Percentiles rank a stretch among this genome's conserved stretches.
phyloP scores from a whole-genome alignment of 92 coral and sea anemone species.

The Paramuricea clavata region DNA sequence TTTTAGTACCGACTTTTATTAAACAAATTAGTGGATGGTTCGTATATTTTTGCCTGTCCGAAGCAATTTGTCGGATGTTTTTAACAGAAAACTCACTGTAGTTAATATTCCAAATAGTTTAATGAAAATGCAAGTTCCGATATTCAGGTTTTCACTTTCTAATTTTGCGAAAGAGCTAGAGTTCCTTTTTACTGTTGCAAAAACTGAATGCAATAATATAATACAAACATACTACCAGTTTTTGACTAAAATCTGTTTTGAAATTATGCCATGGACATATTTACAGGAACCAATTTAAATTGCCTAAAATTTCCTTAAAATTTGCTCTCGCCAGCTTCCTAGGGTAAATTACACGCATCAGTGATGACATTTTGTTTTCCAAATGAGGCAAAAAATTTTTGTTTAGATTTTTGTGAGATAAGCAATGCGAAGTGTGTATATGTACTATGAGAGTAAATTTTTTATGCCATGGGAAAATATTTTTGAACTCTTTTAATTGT shows the following conservation, averaged over 20 bases:
- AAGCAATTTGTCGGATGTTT: background rate
- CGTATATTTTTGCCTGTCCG: background rate
- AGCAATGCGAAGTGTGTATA: no score
- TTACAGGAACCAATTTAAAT: background rate
- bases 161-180: background rate
- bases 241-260: no score
- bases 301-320: background rate
- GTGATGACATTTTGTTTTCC: no score
- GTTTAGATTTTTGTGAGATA: no score
- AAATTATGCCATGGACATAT: no score
- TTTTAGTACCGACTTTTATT: background rate
- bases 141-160: background rate
- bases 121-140: background rate
- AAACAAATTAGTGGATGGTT: conserved; percentile 12
- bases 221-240: no score
- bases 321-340: background rate
- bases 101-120: background rate
- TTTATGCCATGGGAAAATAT: background rate
- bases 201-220: no score
- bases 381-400: no score
- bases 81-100: background rate
- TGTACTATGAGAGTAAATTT: no score
- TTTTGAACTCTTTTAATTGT: background rate
- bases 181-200: no score
- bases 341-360: background rate